Conservation (phyloP, 2,797 vertebrate species). For the Acanthis flammea region DNA sequence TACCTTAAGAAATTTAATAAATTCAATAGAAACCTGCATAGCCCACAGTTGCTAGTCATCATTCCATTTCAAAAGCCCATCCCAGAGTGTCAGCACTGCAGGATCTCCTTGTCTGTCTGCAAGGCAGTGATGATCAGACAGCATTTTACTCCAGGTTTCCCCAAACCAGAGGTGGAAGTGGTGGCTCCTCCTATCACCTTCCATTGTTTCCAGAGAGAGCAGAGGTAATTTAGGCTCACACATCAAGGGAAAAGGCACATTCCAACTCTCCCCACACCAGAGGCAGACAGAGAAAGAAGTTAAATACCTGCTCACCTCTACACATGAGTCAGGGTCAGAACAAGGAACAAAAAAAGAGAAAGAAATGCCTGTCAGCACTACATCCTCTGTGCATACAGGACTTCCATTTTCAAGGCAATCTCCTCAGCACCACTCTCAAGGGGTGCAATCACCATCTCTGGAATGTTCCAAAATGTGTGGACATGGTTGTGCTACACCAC, state of each 20-base stretch:
- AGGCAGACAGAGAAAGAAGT: neutral
- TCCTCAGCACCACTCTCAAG: neutral
- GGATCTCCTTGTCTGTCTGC: accelerated
- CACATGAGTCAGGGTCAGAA: neutral
- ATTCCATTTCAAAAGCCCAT: neutral
- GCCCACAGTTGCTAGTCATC: neutral
- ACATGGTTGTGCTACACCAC: neutral
- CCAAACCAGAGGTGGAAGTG: neutral
- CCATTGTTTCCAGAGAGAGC: neutral
- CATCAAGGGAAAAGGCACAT: neutral
- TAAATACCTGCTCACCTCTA: neutral
- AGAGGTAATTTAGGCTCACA: neutral
- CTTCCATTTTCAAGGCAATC: accelerated
- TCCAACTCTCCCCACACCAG: neutral
- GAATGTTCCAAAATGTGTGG: neutral
- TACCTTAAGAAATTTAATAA: neutral
- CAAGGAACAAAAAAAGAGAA: neutral
- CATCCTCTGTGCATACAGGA: neutral
- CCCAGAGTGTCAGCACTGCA: accelerated
- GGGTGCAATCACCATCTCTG: neutral
- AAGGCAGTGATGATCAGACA: neutral
- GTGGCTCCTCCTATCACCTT: neutral
- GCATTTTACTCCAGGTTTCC: neutral
- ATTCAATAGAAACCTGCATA: neutral
- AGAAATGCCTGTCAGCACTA: neutral